Percentiles rank a stretch among this genome's conserved stretches.
Evolutionary conservation across 2,888 invertebrate species (phyloP).

Genomic region (Bibio marci): DNA sequence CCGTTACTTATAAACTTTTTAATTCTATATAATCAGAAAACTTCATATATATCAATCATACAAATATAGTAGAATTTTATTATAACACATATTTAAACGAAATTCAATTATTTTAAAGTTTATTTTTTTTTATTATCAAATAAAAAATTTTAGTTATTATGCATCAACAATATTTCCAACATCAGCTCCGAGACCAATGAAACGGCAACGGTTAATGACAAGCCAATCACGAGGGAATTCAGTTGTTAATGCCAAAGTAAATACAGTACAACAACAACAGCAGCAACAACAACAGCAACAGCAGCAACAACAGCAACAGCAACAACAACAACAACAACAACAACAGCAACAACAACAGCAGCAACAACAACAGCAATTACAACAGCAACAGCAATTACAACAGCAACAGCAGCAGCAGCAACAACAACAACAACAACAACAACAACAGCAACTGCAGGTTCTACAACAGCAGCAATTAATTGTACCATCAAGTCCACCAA

Average conservation of each 20-base stretch:
- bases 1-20: too few species aligned
- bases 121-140: too few species aligned
- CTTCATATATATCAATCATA: too few species aligned
- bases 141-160: conserved; percentile 19
- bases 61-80: too few species aligned
- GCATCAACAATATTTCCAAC: conserved; percentile 26
- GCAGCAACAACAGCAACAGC: conserved; percentile 3
- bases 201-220: conserved; percentile 29
- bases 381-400: too few species aligned
- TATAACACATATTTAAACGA: too few species aligned
- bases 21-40: too few species aligned
- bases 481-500: conserved; percentile 5
- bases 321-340: conserved; percentile 12
- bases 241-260: conserved; percentile 11
- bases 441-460: conserved; percentile 8
- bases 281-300: conserved; percentile 10
- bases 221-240: conserved; percentile 18
- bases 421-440: conserved; percentile 14
- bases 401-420: neutral
- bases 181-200: conserved; percentile 25
- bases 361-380: conserved; percentile 12
- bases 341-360: conserved; percentile 11
- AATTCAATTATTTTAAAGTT: too few species aligned
- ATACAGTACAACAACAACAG: conserved; percentile 16
- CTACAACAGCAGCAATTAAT: conserved; percentile 1